Evolutionary conservation across 1,140 invertebrate genomes (phyloP).

Genomic region (Brachionus asplanchnoidis): DNA sequence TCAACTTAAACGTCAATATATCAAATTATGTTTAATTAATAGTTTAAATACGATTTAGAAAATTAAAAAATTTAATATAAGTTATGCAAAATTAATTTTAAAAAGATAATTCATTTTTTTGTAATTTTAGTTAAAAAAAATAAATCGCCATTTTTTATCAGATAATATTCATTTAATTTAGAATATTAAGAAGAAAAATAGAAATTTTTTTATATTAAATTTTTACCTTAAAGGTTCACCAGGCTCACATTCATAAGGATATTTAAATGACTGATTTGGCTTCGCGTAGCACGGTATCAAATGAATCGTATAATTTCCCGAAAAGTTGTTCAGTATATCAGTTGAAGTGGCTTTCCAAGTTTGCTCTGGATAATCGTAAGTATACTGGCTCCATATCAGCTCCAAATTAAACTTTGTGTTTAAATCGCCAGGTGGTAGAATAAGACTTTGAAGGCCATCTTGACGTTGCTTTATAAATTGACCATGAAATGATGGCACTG

Average conservation of each 20-base stretch:
- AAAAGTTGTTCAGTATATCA: constrained; percentile 56
- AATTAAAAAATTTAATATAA: too few relatives aligned
- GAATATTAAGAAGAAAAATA: constrained; percentile 48
- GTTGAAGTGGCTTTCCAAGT: constrained; percentile 56
- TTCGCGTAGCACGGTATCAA: constrained; percentile 57
- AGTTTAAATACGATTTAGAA: too few relatives aligned
- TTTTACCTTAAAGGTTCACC: constrained; percentile 42
- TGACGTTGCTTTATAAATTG: constrained; percentile 56
- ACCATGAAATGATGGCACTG: constrained; percentile 46
- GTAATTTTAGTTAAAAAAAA: too few relatives aligned
- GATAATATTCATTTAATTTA: too few relatives aligned
- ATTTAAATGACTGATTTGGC: constrained; percentile 48
- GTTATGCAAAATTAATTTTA: too few relatives aligned
- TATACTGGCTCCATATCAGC: constrained; percentile 57
- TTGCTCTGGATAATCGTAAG: constrained; percentile 59
- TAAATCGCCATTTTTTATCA: too few relatives aligned
- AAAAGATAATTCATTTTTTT: too few relatives aligned
- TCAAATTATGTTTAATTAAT: too few relatives aligned
- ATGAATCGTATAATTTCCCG: constrained; percentile 56
- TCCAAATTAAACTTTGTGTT: constrained; percentile 55
- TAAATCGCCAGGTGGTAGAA: constrained; percentile 49
- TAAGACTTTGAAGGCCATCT: constrained; percentile 47
- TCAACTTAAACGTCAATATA: too few relatives aligned
- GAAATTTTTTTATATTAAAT: constrained; percentile 42
- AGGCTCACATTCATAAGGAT: constrained; percentile 35